These are phyloP conservation scores for Yponomeuta cagnagella DNA, from an alignment of 2,888 invertebrate genomes.

Conservation along the genomic window DNA sequence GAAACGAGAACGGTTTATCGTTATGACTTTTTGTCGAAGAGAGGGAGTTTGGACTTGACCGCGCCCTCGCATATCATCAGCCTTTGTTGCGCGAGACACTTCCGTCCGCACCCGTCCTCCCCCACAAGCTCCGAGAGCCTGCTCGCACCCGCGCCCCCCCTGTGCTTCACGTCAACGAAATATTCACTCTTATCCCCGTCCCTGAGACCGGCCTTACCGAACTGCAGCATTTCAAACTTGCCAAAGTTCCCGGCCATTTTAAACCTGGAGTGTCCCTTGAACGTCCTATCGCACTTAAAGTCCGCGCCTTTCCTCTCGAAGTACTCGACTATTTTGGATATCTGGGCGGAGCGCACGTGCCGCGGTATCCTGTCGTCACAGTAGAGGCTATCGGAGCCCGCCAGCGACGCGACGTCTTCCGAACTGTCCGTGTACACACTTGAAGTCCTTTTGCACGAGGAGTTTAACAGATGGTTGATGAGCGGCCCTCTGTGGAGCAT, in stretches of 20 bases:
- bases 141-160: constrained; percentile 23
- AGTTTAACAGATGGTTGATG: neutral
- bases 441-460: constrained; percentile 79
- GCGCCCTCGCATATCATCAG: constrained; percentile 90
- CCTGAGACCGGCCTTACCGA: constrained; percentile 17
- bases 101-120: constrained; percentile 32
- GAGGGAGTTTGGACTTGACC: constrained; percentile 88
- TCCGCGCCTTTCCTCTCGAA: constrained; percentile 86
- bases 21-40: constrained; percentile 82
- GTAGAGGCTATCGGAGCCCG: constrained; percentile 83
- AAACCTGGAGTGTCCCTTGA: constrained; percentile 41
- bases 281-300: constrained; percentile 64
- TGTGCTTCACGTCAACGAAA: constrained; percentile 40
- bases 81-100: constrained; percentile 77
- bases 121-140: constrained; percentile 28
- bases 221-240: constrained; percentile 30
- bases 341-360: constrained; percentile 79
- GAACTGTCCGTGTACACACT: constrained; percentile 92
- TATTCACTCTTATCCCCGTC: constrained; percentile 30
- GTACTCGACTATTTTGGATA: constrained; percentile 90
- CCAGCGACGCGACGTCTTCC: constrained; percentile 88
- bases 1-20: constrained; percentile 20
- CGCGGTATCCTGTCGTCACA: constrained; percentile 80
- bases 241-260: constrained; percentile 27
- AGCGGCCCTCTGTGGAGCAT: constrained; percentile 54